A percentile compares a stretch with the other conserved stretches of the same genome.
These are phyloP conservation scores for Kryptolebias ocellatus DNA, from an alignment of 2,797 vertebrate genomes.

Conservation along the genomic window DNA sequence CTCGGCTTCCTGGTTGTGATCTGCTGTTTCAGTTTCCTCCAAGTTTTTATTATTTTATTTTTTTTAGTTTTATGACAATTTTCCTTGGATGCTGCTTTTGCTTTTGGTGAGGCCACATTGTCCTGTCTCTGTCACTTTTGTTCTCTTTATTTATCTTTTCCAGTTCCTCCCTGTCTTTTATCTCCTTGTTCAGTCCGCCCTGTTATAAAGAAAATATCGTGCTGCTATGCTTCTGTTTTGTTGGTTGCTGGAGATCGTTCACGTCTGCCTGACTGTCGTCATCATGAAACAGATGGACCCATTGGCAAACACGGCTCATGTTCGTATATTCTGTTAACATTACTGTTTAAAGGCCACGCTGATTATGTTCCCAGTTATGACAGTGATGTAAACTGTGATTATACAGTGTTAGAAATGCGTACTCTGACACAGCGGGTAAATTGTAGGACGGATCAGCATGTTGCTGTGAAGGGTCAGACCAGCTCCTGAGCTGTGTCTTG, in stretches of 20 bases:
- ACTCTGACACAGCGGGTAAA: conserved; percentile 2
- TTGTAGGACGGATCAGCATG: conserved; percentile 6
- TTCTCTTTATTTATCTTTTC: conserved; percentile 6
- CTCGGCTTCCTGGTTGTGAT: conserved; percentile 49
- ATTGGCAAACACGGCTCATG: conserved; percentile 34
- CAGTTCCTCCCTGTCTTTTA: conserved; percentile 11
- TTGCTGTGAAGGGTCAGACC: conserved; percentile 22
- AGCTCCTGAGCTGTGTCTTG: conserved; percentile 15
- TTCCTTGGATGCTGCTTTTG: conserved; percentile 15
- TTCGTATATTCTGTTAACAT: conserved; percentile 43
- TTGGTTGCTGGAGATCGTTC: conserved; percentile 28
- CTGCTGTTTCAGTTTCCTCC: conserved; percentile 42
- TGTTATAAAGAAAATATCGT: conserved; percentile 26
- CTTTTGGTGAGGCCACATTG: conserved; percentile 35
- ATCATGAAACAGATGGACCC: conserved; percentile 53
- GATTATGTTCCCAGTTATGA: conserved; percentile 40
- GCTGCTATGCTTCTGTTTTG: conserved; percentile 16
- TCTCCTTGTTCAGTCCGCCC: conserved; percentile 23
- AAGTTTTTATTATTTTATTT: conserved; percentile 7
- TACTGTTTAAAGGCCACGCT: conserved; percentile 38
- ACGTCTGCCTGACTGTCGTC: conserved; percentile 31
- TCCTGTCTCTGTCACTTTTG: conserved; percentile 5
- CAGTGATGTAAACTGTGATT: conserved; percentile 44
- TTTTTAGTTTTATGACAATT: conserved; percentile 26
- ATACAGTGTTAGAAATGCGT: conserved; percentile 24